Evolutionary conservation across 2,888 invertebrate species (phyloP).

Genomic region (Allygus modestus): DNA sequence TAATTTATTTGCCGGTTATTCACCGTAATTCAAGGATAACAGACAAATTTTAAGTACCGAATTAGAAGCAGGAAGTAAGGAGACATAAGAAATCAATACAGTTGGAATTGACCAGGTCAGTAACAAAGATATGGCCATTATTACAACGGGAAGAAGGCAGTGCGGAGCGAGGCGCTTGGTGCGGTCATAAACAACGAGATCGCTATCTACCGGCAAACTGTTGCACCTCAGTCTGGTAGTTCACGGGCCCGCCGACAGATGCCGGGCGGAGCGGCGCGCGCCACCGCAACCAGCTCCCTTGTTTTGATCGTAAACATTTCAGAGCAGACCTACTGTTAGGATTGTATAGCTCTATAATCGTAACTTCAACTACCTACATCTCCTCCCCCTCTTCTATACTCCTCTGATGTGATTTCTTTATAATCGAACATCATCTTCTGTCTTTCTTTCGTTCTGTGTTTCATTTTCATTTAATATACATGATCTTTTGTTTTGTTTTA

Average conservation of each 20-base stretch:
- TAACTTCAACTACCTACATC: slow-evolving; percentile 50
- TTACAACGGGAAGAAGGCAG: slow-evolving; percentile 34
- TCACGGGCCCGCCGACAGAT: slow-evolving; percentile 43
- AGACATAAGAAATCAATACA: background rate
- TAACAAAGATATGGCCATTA: slow-evolving; percentile 24
- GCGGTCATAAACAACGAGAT: slow-evolving; percentile 27
- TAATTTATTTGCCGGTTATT: too few species aligned
- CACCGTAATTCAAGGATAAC: too few species aligned
- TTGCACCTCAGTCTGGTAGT: slow-evolving; percentile 39
- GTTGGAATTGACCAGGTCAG: slow-evolving; percentile 16
- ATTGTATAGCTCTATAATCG: slow-evolving; percentile 49
- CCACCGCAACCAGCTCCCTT: slow-evolving; percentile 20
- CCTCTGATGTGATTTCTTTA: slow-evolving; percentile 12
- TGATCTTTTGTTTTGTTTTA: background rate
- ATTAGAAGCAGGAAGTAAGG: background rate
- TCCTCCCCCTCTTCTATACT: slow-evolving; percentile 12
- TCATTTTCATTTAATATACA: background rate
- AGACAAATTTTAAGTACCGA: too few species aligned
- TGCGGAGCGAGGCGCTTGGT: background rate
- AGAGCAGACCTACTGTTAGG: slow-evolving; percentile 36
- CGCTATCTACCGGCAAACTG: slow-evolving; percentile 50
- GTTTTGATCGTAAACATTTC: slow-evolving; percentile 48
- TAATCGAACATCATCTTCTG: slow-evolving; percentile 1
- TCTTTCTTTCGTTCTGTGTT: background rate
- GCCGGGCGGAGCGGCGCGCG: slow-evolving; percentile 1